A percentile compares a stretch with the other conserved stretches of the same genome.
Evolutionary conservation across 92 coral and sea anemone genomes (phyloP).

Genomic region (Heliopora coerulea): DNA sequence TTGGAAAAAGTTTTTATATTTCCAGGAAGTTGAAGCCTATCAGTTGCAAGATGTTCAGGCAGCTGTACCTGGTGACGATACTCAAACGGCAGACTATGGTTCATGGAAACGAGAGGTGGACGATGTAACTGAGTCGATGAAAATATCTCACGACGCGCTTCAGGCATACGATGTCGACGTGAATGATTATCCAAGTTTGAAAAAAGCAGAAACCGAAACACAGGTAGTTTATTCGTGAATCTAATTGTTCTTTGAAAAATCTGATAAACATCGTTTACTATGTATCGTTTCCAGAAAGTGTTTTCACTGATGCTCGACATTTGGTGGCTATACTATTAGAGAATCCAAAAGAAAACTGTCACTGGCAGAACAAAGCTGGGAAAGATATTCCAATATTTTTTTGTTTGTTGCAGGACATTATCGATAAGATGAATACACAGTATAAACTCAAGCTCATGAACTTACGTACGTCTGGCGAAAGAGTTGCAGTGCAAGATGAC

Average conservation of each 20-base stretch:
- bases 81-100: conserved; percentile 11
- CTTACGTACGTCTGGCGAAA: conserved; percentile 32
- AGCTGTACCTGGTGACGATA: conserved; percentile 17
- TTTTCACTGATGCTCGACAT: no score
- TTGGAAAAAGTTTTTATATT: no score
- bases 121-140: conserved; percentile 7
- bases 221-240: conserved; percentile 7
- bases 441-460: conserved; percentile 26
- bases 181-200: conserved; percentile 18
- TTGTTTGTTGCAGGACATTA: conserved; percentile 17
- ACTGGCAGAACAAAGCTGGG: no score
- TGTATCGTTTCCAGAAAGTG: no score
- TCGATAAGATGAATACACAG: conserved; percentile 35
- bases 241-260: no score
- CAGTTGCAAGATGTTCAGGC: conserved; percentile 24
- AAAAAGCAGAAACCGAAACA: conserved; percentile 27
- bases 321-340: no score
- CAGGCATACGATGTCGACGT: conserved; percentile 28
- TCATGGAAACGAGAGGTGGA: conserved; percentile 16
- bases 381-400: neutral
- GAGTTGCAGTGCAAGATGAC: conserved; percentile 24
- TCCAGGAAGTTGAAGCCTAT: conserved; percentile 9
- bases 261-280: no score
- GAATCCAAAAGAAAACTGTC: no score
- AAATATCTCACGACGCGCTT: conserved; percentile 15